Evolutionary conservation across 30 jellyfish, hydroid and myxozoan species (phyloP).

Genomic region (Phacellophora camtschatica): DNA sequence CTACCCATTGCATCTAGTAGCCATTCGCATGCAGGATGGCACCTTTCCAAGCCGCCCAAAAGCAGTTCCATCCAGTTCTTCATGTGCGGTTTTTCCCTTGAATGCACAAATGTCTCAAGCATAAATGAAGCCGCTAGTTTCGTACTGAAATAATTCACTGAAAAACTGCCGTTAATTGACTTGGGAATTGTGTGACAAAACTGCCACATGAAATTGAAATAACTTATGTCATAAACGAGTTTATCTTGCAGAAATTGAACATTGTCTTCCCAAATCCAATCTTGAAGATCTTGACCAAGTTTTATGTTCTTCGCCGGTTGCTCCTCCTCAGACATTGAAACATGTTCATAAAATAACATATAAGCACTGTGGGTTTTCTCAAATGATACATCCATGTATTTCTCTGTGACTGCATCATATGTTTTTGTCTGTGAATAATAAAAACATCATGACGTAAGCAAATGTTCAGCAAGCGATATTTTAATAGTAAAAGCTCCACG

Average conservation of each 20-base stretch:
- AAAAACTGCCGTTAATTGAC: slow-evolving; percentile 36
- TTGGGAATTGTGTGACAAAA: slow-evolving; percentile 82
- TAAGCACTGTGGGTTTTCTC: slow-evolving; percentile 98
- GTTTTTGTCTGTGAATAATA: slow-evolving; percentile 88
- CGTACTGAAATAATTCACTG: slow-evolving; percentile 64
- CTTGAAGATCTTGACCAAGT: slow-evolving; percentile 71
- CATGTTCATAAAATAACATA: slow-evolving; percentile 91
- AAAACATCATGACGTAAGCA: no score
- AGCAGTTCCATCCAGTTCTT: slow-evolving; percentile 92
- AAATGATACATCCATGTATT: slow-evolving; percentile 93
- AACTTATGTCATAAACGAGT: slow-evolving; percentile 79
- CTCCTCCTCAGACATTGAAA: slow-evolving; percentile 52
- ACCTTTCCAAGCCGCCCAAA: slow-evolving; percentile 68
- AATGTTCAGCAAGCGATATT: no score
- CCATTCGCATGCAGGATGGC: slow-evolving; percentile 96
- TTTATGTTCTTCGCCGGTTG: slow-evolving; percentile 45
- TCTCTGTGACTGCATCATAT: slow-evolving; percentile 94
- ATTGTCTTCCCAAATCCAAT: slow-evolving; percentile 86
- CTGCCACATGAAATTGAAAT: slow-evolving; percentile 93
- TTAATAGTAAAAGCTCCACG: no score
- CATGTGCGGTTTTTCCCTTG: slow-evolving; percentile 93
- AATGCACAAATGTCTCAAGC: slow-evolving; percentile 86
- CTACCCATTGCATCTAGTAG: slow-evolving; percentile 86
- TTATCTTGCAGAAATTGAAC: slow-evolving; percentile 83
- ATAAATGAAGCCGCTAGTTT: slow-evolving; percentile 82